These are phyloP conservation scores for Clarias macrocephalus DNA, from an alignment of 2,113 vertebrate species.

Conservation along the genomic window DNA sequence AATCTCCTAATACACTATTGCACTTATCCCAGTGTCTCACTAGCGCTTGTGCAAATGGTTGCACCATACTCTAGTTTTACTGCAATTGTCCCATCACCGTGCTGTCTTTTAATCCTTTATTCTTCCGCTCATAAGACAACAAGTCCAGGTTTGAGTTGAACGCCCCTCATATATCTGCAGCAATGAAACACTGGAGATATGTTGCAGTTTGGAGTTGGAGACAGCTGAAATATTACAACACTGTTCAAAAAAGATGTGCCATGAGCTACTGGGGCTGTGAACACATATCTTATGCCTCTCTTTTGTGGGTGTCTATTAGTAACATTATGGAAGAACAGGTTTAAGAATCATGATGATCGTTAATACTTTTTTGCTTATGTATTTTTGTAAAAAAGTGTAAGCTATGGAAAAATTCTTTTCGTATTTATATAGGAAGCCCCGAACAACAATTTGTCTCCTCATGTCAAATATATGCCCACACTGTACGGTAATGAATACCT, in stretches of 20 bases:
- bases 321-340: not conserved
- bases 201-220: too few relatives aligned
- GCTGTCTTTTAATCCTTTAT: too few relatives aligned
- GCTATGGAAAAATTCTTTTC: not conserved
- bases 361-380: not conserved
- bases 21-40: too few relatives aligned
- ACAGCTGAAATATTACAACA: constrained; percentile 4
- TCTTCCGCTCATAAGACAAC: too few relatives aligned
- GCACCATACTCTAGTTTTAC: too few relatives aligned
- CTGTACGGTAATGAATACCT: not conserved
- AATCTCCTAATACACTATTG: too few relatives aligned
- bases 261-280: not conserved
- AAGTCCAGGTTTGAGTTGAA: too few relatives aligned
- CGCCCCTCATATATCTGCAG: not conserved
- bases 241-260: not conserved
- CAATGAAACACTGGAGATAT: not conserved
- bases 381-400: not conserved
- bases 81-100: too few relatives aligned
- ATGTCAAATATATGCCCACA: not conserved
- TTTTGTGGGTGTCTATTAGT: not conserved
- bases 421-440: not conserved
- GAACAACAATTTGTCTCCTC: not conserved
- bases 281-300: not conserved
- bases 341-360: not conserved
- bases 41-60: too few relatives aligned